Evolutionary conservation across 37 sponge, comb jelly and placozoan species (phyloP).

Genomic region (Mnemiopsis leidyi): DNA sequence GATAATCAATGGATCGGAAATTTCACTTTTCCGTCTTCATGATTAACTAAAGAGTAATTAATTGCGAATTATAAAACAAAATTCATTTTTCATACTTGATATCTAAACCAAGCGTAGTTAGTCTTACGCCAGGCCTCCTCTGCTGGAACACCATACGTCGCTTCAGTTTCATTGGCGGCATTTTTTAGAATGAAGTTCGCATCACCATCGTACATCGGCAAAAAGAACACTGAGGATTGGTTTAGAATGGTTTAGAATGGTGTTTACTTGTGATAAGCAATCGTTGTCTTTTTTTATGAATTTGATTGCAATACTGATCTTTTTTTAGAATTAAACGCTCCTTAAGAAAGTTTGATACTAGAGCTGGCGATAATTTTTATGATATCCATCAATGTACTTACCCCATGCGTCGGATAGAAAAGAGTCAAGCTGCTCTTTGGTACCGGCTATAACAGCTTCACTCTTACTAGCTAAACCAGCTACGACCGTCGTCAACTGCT

Average conservation of each 20-base stretch:
- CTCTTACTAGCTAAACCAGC: neutral
- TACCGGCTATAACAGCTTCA: neutral
- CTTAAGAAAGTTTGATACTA: too few species aligned
- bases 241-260: too few species aligned
- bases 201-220: conserved; percentile 55
- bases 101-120: conserved; percentile 53
- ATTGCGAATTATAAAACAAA: neutral
- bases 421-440: neutral
- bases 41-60: too few species aligned
- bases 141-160: neutral
- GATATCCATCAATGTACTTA: neutral
- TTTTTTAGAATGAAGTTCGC: neutral
- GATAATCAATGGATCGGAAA: too few species aligned
- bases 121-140: conserved; percentile 1
- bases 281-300: too few species aligned
- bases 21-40: too few species aligned
- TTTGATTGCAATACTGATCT: too few species aligned
- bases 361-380: too few species aligned
- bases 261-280: too few species aligned
- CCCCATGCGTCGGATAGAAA: conserved; percentile 15
- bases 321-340: too few species aligned
- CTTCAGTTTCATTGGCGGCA: neutral
- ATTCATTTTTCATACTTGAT: conserved; percentile 24
- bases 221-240: neutral
- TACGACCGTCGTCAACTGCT: conserved; percentile 40